Evolutionary conservation across 2,113 vertebrate genomes (phyloP).

Genomic region (Tetrax tetrax): DNA sequence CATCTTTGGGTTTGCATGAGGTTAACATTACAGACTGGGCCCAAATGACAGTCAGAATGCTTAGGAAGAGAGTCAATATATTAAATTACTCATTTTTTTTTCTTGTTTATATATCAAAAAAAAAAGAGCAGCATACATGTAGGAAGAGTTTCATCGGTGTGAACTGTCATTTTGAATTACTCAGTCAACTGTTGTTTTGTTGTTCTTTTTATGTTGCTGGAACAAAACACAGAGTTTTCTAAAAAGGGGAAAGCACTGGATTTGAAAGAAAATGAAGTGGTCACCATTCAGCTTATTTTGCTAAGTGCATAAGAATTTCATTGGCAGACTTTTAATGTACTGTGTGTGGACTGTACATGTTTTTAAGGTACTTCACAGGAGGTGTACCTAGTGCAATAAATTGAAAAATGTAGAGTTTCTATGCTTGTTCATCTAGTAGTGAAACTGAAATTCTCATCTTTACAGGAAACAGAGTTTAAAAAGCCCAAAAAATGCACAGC

Average conservation of each 20-base stretch:
- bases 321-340: not conserved
- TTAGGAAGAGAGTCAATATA: not conserved
- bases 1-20: not conserved
- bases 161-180: not conserved
- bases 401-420: not conserved
- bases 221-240: not conserved
- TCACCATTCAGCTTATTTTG: not conserved
- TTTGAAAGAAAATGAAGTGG: not conserved
- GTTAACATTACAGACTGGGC: not conserved
- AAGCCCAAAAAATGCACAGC: not conserved
- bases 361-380: not conserved
- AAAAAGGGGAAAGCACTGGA: not conserved
- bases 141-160: slow-evolving; percentile 1
- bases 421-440: not conserved
- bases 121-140: not conserved
- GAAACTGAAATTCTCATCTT: not conserved
- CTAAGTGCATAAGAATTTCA: not conserved
- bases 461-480: not conserved
- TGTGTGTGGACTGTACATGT: not conserved
- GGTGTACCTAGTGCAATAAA: not conserved
- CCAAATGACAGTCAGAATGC: not conserved
- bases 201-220: not conserved
- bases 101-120: not conserved
- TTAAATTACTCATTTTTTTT: slow-evolving; percentile 18
- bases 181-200: not conserved